phyloP scores from a whole-genome alignment of 1,140 invertebrate species.

The Brachionus rotundiformis region DNA sequence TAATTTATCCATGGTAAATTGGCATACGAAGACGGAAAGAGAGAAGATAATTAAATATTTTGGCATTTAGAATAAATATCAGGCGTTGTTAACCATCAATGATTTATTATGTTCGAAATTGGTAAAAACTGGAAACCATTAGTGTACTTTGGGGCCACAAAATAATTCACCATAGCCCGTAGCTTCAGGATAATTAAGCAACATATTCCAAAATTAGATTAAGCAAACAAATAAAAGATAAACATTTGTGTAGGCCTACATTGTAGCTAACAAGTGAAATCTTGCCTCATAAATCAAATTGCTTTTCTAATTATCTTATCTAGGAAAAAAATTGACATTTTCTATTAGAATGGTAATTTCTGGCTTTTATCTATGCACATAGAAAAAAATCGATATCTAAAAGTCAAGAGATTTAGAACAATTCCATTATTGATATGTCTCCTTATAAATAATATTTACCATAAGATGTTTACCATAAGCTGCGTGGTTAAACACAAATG shows the following conservation, averaged over 20 bases:
- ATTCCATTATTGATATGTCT: background rate
- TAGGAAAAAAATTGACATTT: slow-evolving; percentile 5
- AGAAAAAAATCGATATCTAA: slow-evolving; percentile 20
- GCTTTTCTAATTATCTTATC: slow-evolving; percentile 4
- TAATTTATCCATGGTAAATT: background rate
- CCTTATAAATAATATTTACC: background rate
- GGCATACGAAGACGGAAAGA: background rate
- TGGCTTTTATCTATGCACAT: background rate
- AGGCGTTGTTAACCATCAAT: background rate
- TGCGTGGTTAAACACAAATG: background rate
- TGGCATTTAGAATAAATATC: background rate
- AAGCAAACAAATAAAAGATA: background rate
- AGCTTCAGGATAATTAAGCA: background rate
- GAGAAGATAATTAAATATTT: background rate
- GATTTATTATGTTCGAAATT: background rate
- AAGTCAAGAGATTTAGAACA: background rate
- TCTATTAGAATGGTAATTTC: slow-evolving; percentile 9
- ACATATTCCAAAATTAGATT: background rate
- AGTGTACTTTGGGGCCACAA: background rate
- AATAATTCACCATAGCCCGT: too few relatives aligned
- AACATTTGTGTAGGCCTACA: background rate
- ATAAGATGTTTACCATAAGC: background rate
- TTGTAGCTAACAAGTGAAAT: background rate
- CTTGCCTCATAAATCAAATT: background rate
- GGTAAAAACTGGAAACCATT: background rate